Conservation (phyloP, 2,888 invertebrate genomes). For the Monoplex corrugatus region DNA sequence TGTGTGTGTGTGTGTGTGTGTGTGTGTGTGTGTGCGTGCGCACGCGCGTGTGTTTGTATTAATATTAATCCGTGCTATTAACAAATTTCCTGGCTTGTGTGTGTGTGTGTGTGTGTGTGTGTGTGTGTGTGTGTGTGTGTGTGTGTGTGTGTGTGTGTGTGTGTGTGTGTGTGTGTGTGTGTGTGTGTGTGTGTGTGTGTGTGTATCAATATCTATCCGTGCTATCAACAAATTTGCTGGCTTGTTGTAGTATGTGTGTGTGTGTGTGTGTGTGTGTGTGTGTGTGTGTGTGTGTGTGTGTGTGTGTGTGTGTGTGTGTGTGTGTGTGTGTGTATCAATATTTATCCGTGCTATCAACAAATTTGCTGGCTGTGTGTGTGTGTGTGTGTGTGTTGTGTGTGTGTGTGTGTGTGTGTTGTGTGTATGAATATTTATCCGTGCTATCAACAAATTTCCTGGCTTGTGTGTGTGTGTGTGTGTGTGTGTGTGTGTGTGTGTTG, state of each 20-base stretch:
- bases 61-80: not conserved
- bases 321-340: too few relatives aligned
- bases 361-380: not conserved
- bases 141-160: not conserved
- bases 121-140: not conserved
- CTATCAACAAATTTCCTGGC: not conserved
- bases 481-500: not conserved
- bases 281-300: not conserved
- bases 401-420: not conserved
- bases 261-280: not conserved
- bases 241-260: not conserved
- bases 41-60: not conserved
- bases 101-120: not conserved
- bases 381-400: not conserved
- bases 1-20: not conserved
- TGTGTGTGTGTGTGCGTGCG: not conserved
- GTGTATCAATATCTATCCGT: not conserved
- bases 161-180: slow-evolving; percentile 6
- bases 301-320: too few relatives aligned
- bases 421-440: not conserved
- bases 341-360: not conserved
- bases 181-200: too few relatives aligned
- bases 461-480: not conserved
- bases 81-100: not conserved
- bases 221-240: not conserved